Conservation (phyloP, 2,888 invertebrate species). For the Ariolimax columbianus region DNA sequence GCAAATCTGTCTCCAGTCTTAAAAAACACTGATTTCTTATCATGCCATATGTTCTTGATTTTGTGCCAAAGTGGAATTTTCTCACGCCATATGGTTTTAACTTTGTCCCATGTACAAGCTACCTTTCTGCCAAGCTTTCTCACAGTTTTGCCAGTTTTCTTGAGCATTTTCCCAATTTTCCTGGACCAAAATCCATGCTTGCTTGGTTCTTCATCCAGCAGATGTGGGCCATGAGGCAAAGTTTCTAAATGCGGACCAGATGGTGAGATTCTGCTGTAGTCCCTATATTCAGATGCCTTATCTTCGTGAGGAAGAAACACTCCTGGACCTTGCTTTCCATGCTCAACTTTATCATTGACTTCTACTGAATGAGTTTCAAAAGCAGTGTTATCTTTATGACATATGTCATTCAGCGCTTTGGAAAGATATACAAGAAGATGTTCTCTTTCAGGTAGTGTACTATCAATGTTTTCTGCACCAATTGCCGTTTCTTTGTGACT, state of each 20-base stretch:
- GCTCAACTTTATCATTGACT: background rate
- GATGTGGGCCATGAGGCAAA: background rate
- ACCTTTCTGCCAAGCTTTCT: constrained; percentile 42
- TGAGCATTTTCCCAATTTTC: constrained; percentile 39
- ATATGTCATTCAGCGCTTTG: constrained; percentile 27
- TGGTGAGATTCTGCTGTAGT: background rate
- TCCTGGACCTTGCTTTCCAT: background rate
- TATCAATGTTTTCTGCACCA: background rate
- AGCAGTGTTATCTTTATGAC: background rate
- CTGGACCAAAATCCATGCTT: constrained; percentile 35
- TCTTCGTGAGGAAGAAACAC: background rate
- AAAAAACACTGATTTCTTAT: constrained; percentile 21
- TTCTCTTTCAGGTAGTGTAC: constrained; percentile 22
- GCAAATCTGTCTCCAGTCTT: constrained; percentile 10
- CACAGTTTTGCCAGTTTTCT: constrained; percentile 34
- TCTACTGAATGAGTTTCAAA: background rate
- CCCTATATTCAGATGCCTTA: background rate
- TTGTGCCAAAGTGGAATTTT: constrained; percentile 18
- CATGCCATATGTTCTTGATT: constrained; percentile 39
- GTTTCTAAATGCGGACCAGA: background rate
- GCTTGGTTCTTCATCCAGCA: background rate
- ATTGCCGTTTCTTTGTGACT: background rate
- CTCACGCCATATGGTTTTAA: constrained; percentile 35
- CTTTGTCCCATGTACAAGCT: constrained; percentile 28
- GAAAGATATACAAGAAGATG: constrained; percentile 31